Evolutionary conservation across 2,888 invertebrate species (phyloP), one percentile per base, ranked within the genome.

Genomic region (Lissocephala sabroskyi): DNA sequence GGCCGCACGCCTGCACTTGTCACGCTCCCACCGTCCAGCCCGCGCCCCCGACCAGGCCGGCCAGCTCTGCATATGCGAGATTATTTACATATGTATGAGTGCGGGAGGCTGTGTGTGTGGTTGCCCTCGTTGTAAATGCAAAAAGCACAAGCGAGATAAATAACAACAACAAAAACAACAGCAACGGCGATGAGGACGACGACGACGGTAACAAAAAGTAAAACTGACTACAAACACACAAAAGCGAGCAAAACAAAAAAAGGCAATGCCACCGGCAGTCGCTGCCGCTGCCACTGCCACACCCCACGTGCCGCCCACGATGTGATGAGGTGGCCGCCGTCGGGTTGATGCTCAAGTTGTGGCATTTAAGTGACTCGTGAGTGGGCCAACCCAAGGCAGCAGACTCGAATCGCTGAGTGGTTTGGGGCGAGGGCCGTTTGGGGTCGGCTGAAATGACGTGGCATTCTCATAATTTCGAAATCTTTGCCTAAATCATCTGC

Each of bases 111-210:
- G 41, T 37, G 29, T 16, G 36, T 18, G 29, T 49, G 41, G 43
- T 63, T 75, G 68, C 58, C 68, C 68, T 68, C 75, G 60, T 63
- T 75, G 75, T 40, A 45, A 71, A 68, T 73, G 62, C 56, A 65
- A 56, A 71, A 58, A 71, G 67, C 55, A 59, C 65, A 70, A 65
- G 59, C 57, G 49, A 60, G 53, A 64, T 60, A 60, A 64, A 56
- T 53, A 29, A 41, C 23, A 11, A 26, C 26, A 45, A 26, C n/a
- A 16, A 1, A 41, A 28, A 41, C n/a, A 26, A 5, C 3, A 14
- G 23, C 14, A 23, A 13, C n/a, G 10, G 23, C 35, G 17, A 28
- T 7, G 19, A 41, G 11, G 14, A 26, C 10, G 9, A 10, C 10
- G 11, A 23, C 10, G 10, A 11, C 18, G 13, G n/a, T n/a, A n/a